Base-by-base conservation (phyloP, 2,113 vertebrate species). In the Amia ocellicauda region DNA sequence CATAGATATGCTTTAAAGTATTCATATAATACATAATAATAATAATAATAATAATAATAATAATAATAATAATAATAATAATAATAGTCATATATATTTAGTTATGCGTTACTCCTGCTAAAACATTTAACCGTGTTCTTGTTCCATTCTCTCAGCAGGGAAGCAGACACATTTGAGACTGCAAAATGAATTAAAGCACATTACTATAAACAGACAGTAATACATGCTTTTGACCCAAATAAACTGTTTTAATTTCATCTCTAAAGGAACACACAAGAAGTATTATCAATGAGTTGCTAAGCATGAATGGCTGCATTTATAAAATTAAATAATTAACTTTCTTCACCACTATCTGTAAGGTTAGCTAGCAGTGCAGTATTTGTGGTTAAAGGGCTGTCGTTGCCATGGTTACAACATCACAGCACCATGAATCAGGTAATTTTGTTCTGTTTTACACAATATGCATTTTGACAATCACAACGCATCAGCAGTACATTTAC, bases 331-430 rank as follows among this genome's bases (percentile, higher is more conserved):
- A 3, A 47, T 11, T 36, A 7, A 5, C 11, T 36, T 36, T 36
- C 11, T 36, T 36, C 31, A 7, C 31, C 11, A 36, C 31, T 11
- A 36, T 36, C 11, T 36, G 31, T 7, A 36, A 36, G 31, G 31
- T 36, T 36, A 36, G 31, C 5, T 36, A 36, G 31, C 31, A 36
- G 11, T 36, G 31, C 31, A 60, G 59, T 66, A 60, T 58, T 66
- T 57, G 49, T 53, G 57, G 64, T 60, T 52, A 29, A 66, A 66
- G 64, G 64, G 60, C 47, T 60, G 64, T 57, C 40, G 64, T 66
- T 66, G 56, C 60, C 58, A 66, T 66, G 64, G 64, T 42, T 60
- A 66, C 64, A 47, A 47, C 13, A 17, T 47, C 45, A n/a, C 45
- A 47, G 45, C 45, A 47, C 13, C 57, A 43, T 24, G 31, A 50